Percentiles rank a stretch among this genome's conserved stretches.
Conservation (phyloP, 2,113 vertebrate genomes). For the Dipodomys spectabilis region DNA sequence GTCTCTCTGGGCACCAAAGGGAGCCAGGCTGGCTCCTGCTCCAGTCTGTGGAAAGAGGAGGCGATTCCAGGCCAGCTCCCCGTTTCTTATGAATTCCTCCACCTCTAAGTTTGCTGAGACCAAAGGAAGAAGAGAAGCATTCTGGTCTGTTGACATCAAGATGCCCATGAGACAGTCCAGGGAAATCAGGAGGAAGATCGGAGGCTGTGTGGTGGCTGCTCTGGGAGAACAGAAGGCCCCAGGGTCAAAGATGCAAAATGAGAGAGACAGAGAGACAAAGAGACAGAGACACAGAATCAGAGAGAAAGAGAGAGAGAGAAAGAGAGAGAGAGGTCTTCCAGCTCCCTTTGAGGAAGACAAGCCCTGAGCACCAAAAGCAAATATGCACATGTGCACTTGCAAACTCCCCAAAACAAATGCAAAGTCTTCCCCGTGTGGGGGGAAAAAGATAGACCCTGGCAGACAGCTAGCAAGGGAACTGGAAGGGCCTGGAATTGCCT, state of each 20-base stretch:
- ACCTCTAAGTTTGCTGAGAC: constrained; percentile 31
- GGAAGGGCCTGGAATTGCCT: background rate
- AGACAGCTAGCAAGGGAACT: background rate
- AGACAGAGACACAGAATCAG: too few species aligned
- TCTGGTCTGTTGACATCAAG: constrained; percentile 38
- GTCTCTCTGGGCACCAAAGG: background rate
- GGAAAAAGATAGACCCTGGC: background rate
- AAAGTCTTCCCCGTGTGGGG: background rate
- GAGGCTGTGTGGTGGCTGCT: background rate
- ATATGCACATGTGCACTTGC: accelerated
- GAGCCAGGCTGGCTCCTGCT: background rate
- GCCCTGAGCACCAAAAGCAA: background rate
- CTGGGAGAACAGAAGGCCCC: background rate
- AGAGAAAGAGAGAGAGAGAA: too few species aligned
- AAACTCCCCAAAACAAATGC: constrained; percentile 13
- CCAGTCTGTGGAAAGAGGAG: background rate
- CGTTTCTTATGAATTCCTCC: constrained; percentile 24
- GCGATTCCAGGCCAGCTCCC: background rate
- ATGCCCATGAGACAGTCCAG: background rate
- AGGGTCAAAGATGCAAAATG: background rate
- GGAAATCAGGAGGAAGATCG: background rate
- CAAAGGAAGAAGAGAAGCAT: constrained; percentile 35
- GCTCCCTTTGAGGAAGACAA: background rate
- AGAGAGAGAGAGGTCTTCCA: background rate
- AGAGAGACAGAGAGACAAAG: background rate